Percentiles rank a stretch among this genome's conserved stretches.
Evolutionary conservation across 2,113 vertebrate genomes (phyloP).

Genomic region (Pangasianodon gigas): DNA sequence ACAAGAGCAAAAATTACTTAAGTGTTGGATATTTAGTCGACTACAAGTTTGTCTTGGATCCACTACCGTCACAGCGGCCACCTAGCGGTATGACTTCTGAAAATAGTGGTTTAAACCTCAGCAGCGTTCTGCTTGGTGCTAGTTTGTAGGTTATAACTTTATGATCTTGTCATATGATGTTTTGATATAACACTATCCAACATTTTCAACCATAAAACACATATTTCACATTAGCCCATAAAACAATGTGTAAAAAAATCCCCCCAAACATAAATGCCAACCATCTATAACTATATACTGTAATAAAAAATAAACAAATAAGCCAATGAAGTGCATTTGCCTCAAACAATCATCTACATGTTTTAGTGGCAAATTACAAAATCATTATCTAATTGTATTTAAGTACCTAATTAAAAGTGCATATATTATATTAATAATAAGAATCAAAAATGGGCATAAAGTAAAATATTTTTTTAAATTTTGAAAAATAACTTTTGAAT

Average conservation of each 20-base stretch:
- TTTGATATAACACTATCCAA: not conserved
- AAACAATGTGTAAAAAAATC: not conserved
- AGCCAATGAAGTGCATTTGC: not conserved
- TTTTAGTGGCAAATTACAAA: not conserved
- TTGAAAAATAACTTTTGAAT: not conserved
- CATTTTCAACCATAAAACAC: not conserved
- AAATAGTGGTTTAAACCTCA: not conserved
- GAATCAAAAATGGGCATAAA: no score
- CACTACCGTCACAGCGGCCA: not conserved
- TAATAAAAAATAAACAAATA: not conserved
- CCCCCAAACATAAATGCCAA: not conserved
- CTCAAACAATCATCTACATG: not conserved
- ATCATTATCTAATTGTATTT: not conserved
- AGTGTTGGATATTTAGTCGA: not conserved
- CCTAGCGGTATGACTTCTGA: no score
- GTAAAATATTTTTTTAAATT: not conserved
- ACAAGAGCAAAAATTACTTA: not conserved
- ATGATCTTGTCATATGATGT: not conserved
- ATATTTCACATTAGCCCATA: not conserved
- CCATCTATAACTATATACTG: not conserved
- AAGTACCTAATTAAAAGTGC: not conserved
- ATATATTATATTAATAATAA: not conserved
- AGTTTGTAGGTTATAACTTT: not conserved
- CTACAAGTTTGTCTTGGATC: not conserved
- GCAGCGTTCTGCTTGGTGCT: not conserved